Evolutionary conservation across 1,140 invertebrate genomes (phyloP), one percentile per base, ranked within the genome.

Genomic region (Heliothis virescens): DNA sequence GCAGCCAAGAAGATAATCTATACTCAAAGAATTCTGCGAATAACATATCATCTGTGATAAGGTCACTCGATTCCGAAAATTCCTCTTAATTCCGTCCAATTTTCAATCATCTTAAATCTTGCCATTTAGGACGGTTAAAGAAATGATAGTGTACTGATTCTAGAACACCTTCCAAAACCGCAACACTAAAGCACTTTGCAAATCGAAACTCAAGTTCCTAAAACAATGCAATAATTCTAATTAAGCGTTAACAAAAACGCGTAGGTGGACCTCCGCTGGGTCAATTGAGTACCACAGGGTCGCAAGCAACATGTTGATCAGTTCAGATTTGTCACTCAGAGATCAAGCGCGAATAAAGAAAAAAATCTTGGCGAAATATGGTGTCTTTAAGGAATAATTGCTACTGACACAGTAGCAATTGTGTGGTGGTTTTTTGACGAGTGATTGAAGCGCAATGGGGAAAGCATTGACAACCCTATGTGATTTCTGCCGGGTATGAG

Each of bases 271-370:
- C 55, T 60, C 55, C 29, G 72, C 55, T 34, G 55, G 55, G 55
- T 74, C 55, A 74, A 74, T 74, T 60, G 55, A 74, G 18, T 11
- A 16, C 62, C n/a, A 29, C 55, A 48, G 72, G 72, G 55, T 74
- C 72, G 34, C 13, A 13, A 2, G 26, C 29, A 73, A 55, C 15
- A 57, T 29, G 59, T 60, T 74, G 71, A 74, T 74, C 72, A 74
- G 72, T 60, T 4, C 26, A n/a, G 57, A 74, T 63, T 53, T 63
- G 62, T 41, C 12, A 63, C n/a, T 15, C 21, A 3, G 15, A 21
- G 57, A 60, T 60, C 57, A 26, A 60, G 26, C 57, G 26, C 57
- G 57, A 29, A 11, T 12, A 11, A 13, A 13, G 4, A 15, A 11
- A 53, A n/a, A 53, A 53, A 53, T 3, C 52, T 53, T 59, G 1